Base-by-base conservation (phyloP, 2,113 vertebrate species). In the Apteryx mantelli region DNA sequence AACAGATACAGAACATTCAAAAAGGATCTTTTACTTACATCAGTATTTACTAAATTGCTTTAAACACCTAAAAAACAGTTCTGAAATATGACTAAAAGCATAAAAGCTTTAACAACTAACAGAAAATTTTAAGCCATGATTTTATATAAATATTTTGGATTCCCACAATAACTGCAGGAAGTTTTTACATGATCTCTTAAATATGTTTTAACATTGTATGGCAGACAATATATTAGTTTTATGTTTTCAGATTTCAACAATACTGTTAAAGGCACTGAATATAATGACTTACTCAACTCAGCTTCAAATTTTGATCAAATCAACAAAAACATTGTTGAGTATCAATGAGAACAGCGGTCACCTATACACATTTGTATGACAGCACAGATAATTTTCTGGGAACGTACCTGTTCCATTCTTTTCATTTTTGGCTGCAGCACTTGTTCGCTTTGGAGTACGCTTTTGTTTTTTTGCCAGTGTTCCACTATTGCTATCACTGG, bases 391-490 rank as follows among this genome's bases (percentile, higher is more conserved):
- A 58, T 34, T 34, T 60, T 19, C 28, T 24, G n/a, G 87, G 38
- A 71, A 96, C 53, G 22, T 88, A 99, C 99, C 99, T 98, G 99
- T 97, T 93, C 99, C 99, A 81, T 99, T 99, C 97, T 99, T 99
- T 80, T 99, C 99, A 89, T 93, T 98, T 98, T 99, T 99, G 96
- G 97, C 96, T 38, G 97, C 93, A 44, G 98, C 97, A 96, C 96
- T 98, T 25, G 97, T 92, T 93, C 99, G 98, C 97, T 99, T 99
- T 98, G 99, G 99, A 94, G 98, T 99, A 64, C 99, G 99, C 97
- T 99, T 99, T 53, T 99, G 99, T 84, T 99, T 99, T 96, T 99
- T 99, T 68, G 99, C 97, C 63, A 98, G 81, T 7, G 99, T 98
- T 73, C 98, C 99, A 30, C 95, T 97, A 77, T 91, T 98, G 93